Base-by-base conservation (phyloP, 2,113 vertebrate species). In the Chaetura pelagica region DNA sequence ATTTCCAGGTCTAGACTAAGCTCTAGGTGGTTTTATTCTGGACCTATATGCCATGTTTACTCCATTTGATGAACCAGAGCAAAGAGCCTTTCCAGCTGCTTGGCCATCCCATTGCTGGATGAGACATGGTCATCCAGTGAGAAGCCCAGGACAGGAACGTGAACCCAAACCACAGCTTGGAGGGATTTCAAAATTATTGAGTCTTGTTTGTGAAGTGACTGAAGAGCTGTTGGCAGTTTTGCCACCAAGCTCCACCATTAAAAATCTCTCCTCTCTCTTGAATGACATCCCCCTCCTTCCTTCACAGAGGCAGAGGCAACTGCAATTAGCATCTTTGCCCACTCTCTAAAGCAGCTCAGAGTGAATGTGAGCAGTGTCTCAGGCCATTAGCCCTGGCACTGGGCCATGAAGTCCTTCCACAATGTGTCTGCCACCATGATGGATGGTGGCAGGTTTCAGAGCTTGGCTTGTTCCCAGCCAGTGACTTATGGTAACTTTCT, bases 341-440 rank as follows among this genome's bases (percentile, higher is more conserved):
- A 2, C 85, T 79, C 88, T 29, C 64, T 22, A 52, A 61, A 92
- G 91, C 81, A 82, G 86, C 68, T 97, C 67, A 34, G 87, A 90
- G 77, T 0, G 5, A 59, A 55, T 76, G 40, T 0, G 0, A 90
- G 59, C 6, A 1, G 27, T 12, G 80, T 94, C 68, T 96, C 75
- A 66, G 94, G 66, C 94, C 95, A 97, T 97, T 97, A 98, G 89
- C 84, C 87, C 87, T 92, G 95, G 94, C 88, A 5, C 75, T 1
- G 7, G 73, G 96, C 94, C 96, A 96, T 22, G 27, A 48, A 93
- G 83, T 61, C 83, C 89, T 84, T 92, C 79, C 19, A 10, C 55
- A 18, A 63, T 0, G 1, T 66, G 81, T 73, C 91, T 93, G 93
- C 85, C 90, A 72, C 91, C 0, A 3, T 96, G 96, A 97, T 97